A percentile compares a stretch with the other conserved stretches of the same genome.
These are phyloP conservation scores for Mus spicilegus DNA, from an alignment of 2,113 vertebrate species.

Conservation along the genomic window DNA sequence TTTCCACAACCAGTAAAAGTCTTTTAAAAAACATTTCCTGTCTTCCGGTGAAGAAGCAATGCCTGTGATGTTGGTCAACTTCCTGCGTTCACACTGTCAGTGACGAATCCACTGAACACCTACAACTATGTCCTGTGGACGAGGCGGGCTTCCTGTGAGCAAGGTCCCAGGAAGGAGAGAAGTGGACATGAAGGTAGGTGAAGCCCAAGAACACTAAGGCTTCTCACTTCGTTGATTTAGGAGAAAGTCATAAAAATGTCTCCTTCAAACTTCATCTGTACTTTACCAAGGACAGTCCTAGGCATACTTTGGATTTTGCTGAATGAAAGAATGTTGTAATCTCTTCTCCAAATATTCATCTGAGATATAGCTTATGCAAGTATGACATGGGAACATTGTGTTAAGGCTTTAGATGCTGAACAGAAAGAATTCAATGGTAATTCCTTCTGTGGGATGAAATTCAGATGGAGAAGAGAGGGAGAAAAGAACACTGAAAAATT, in stretches of 20 bases:
- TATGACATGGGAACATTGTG: background rate
- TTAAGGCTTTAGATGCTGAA: background rate
- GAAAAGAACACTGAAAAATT: background rate
- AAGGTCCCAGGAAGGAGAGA: background rate
- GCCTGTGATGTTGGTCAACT: background rate
- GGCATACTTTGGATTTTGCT: background rate
- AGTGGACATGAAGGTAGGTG: no score
- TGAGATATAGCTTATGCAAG: background rate
- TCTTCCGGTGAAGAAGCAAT: slow-evolving; percentile 17
- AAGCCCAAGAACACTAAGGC: background rate
- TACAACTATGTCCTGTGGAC: background rate
- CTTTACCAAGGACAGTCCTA: background rate
- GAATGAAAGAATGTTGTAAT: background rate
- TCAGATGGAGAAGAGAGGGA: background rate
- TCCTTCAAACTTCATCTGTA: background rate
- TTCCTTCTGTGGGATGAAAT: background rate
- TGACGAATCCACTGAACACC: background rate
- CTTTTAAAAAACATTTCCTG: background rate
- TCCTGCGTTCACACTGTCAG: background rate
- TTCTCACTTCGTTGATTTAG: background rate
- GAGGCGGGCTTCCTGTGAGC: background rate
- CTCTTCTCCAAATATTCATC: background rate
- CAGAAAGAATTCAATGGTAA: background rate
- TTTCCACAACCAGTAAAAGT: slow-evolving; percentile 30
- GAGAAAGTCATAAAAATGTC: background rate